Evolutionary conservation across 2,113 vertebrate species (phyloP).

Genomic region (Thomomys bottae): DNA sequence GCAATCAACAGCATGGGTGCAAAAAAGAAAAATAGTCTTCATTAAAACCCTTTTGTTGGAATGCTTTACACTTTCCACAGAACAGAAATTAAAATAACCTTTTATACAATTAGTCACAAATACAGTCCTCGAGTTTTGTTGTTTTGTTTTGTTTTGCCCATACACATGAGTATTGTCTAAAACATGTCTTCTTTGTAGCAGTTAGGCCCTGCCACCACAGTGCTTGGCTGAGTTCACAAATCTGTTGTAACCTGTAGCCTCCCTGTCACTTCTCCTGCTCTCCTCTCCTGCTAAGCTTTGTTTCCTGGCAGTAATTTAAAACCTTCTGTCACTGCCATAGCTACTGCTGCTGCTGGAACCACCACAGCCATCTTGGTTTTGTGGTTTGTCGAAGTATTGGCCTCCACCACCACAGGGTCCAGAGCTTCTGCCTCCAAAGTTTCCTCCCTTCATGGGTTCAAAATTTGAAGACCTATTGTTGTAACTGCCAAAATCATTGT

Average conservation of each 20-base stretch:
- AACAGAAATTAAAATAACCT: too few species aligned
- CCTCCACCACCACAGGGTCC: too few species aligned
- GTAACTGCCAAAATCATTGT: too few species aligned
- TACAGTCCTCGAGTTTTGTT: slow-evolving; percentile 87
- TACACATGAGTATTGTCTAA: slow-evolving; percentile 82
- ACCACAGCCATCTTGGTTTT: not conserved
- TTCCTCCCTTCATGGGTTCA: too few species aligned
- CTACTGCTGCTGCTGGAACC: not conserved
- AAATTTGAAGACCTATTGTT: too few species aligned
- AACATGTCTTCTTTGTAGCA: slow-evolving; percentile 92
- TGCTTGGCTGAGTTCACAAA: slow-evolving; percentile 94
- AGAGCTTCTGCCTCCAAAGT: too few species aligned
- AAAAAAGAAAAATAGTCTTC: too few species aligned
- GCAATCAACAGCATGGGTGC: too few species aligned
- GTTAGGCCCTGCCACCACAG: slow-evolving; percentile 93
- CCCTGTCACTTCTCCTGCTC: slow-evolving; percentile 95
- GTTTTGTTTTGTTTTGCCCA: slow-evolving; percentile 86
- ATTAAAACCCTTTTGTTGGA: too few species aligned
- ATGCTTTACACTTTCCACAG: too few species aligned
- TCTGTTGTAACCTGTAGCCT: slow-evolving; percentile 96
- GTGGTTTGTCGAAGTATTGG: not conserved
- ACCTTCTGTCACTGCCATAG: slow-evolving; percentile 47
- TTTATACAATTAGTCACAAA: not conserved
- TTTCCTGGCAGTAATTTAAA: too few species aligned
- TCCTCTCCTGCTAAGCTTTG: slow-evolving; percentile 97